These are phyloP conservation scores for Arge pagana DNA, from an alignment of 2,888 invertebrate species.

Conservation along the genomic window DNA sequence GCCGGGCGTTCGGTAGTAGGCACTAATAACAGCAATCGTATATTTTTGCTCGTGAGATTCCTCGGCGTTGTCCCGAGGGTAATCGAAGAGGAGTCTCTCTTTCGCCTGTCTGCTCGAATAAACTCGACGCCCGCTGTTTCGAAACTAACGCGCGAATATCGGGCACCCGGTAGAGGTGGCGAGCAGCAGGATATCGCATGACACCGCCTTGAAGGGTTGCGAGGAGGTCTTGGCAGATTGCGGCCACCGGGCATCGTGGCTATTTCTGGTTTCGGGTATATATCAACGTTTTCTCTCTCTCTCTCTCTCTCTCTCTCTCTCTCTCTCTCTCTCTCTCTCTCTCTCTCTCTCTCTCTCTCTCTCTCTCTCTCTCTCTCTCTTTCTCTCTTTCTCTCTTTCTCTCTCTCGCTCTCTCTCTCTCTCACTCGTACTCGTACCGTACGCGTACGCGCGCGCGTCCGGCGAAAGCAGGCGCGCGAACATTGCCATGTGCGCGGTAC, in stretches of 20 bases:
- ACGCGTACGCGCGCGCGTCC: no score
- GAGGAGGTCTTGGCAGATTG: constrained; percentile 1
- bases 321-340: constrained; percentile 29
- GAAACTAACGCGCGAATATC: no score
- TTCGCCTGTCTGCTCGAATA: no score
- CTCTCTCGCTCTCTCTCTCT: constrained; percentile 35
- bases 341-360: constrained; percentile 28
- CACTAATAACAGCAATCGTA: no score
- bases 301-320: constrained; percentile 15
- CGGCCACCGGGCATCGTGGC: constrained; percentile 27
- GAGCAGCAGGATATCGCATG: constrained; percentile 20
- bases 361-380: constrained; percentile 33
- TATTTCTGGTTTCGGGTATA: constrained; percentile 33
- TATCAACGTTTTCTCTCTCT: constrained; percentile 18
- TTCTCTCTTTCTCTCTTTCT: constrained; percentile 35
- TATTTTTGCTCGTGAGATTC: no score
- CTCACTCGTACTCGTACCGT: constrained; percentile 4
- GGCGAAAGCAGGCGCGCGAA: constrained; percentile 23
- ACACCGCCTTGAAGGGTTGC: constrained; percentile 17
- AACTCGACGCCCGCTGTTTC: no score
- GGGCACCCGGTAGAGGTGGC: no score
- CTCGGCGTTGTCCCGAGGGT: no score
- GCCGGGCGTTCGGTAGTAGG: no score
- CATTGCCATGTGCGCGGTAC: background rate
- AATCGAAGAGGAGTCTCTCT: no score